Percentiles rank a stretch among this genome's conserved stretches.
These are phyloP conservation scores for Heliconius charithonia DNA, from an alignment of 2,888 invertebrate species.

Conservation along the genomic window DNA sequence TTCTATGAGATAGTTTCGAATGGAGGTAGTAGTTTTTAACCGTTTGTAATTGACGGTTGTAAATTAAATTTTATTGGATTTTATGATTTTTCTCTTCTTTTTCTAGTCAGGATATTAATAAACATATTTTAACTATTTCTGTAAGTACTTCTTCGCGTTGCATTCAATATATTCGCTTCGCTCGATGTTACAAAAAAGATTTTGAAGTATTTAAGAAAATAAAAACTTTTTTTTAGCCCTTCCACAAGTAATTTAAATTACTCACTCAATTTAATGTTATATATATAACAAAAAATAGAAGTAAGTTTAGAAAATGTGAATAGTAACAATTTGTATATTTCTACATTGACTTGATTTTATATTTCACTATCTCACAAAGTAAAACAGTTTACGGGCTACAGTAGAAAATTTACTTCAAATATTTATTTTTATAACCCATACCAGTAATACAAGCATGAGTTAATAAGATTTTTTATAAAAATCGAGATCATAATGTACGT, in stretches of 20 bases:
- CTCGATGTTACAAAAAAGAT: background rate
- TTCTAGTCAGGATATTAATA: background rate
- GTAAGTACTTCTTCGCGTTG: background rate
- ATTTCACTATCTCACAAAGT: background rate
- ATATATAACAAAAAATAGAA: too few relatives aligned
- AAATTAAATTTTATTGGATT: background rate
- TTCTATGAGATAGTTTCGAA: background rate
- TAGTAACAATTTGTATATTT: too few relatives aligned
- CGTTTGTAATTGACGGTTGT: constrained; percentile 2
- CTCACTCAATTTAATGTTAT: too few relatives aligned
- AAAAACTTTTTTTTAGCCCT: background rate
- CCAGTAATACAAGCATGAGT: background rate
- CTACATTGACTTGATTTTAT: background rate
- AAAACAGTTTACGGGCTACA: background rate
- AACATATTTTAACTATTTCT: background rate
- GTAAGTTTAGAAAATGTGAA: too few relatives aligned
- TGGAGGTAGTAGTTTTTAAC: background rate
- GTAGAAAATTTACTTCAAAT: background rate
- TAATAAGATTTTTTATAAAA: background rate
- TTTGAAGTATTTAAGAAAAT: background rate
- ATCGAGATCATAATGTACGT: constrained; percentile 4
- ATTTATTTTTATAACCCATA: background rate
- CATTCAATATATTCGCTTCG: background rate
- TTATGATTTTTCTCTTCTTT: background rate
- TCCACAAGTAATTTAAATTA: too few relatives aligned